A percentile compares a stretch with the other conserved stretches of the same genome.
Evolutionary conservation across 2,888 invertebrate genomes (phyloP).

Genomic region (Tillus elongatus): DNA sequence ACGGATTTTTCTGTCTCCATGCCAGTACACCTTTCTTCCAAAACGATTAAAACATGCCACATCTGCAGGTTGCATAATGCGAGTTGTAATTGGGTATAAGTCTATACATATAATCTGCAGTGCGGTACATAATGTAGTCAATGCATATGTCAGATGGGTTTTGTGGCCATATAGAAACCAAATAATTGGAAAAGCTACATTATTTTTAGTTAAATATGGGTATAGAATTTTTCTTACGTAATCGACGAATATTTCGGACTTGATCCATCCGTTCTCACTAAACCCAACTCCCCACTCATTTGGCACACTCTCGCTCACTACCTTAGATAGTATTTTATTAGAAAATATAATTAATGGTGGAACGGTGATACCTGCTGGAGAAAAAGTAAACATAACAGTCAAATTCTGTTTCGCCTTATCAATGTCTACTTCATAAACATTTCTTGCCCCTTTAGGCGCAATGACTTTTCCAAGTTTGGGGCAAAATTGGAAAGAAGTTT

Average conservation of each 20-base stretch:
- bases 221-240: too few species aligned
- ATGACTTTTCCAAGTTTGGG: neutral
- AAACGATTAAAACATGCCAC: neutral
- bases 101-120: neutral
- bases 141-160: too few species aligned
- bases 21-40: neutral
- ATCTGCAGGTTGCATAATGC: neutral
- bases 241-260: too few species aligned
- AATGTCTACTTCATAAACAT: neutral
- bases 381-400: constrained; percentile 2
- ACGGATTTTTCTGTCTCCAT: too few species aligned
- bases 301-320: neutral
- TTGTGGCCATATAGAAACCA: too few species aligned
- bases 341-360: constrained; percentile 1
- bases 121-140: neutral
- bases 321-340: neutral
- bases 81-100: neutral
- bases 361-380: neutral
- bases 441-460: neutral
- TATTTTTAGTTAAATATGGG: too few species aligned
- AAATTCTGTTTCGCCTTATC: neutral
- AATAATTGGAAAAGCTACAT: too few species aligned
- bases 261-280: too few species aligned
- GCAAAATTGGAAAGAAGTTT: neutral
- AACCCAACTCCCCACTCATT: neutral